Evolutionary conservation across 2,113 vertebrate species (phyloP).

Genomic region (Eidolon helvum): DNA sequence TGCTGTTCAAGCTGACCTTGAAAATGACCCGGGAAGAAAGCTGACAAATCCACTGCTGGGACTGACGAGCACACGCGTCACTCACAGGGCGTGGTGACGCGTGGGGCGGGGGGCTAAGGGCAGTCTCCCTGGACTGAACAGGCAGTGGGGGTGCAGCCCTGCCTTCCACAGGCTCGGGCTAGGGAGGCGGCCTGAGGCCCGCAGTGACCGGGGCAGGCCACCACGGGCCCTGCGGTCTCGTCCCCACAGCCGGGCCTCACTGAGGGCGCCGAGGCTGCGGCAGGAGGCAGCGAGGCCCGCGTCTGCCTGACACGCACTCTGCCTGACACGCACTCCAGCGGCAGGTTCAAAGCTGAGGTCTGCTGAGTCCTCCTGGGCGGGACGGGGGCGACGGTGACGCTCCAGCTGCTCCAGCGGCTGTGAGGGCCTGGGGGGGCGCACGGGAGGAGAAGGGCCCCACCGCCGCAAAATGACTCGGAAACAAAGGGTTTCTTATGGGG

Average conservation of each 20-base stretch:
- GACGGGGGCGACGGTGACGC: not conserved
- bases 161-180: not conserved
- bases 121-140: too few species aligned
- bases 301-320: not conserved
- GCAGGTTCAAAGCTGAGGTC: not conserved
- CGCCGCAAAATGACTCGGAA: rapidly evolving
- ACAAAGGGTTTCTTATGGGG: not conserved
- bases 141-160: not conserved
- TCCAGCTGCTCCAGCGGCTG: rapidly evolving
- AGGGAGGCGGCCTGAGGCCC: not conserved
- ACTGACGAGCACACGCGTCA: rapidly evolving
- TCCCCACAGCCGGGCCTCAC: too few species aligned
- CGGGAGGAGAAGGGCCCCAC: not conserved
- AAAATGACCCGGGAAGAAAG: not conserved
- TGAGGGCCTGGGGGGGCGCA: rapidly evolving
- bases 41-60: not conserved
- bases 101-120: too few species aligned
- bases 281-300: not conserved
- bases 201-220: not conserved
- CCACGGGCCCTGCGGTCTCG: not conserved
- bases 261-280: too few species aligned
- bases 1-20: not conserved
- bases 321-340: not conserved
- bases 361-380: not conserved
- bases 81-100: rapidly evolving